Percentiles rank a stretch among this genome's conserved stretches.
Evolutionary conservation across 2,797 vertebrate species (phyloP).

Genomic region (Acipenser transmontanus): DNA sequence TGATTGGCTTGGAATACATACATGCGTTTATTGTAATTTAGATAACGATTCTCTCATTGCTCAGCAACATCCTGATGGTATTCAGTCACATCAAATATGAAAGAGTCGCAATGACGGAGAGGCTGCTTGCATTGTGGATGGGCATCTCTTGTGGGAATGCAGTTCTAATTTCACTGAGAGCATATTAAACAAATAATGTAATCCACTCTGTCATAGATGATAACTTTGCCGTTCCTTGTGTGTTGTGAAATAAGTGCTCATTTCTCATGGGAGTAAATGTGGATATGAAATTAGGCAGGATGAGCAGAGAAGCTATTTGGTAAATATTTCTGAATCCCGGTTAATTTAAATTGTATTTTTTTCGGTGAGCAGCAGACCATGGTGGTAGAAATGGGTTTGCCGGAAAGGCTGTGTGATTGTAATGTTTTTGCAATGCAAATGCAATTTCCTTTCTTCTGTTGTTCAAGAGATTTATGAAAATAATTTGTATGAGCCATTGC

Average conservation of each 20-base stretch:
- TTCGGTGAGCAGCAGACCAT: constrained; percentile 43
- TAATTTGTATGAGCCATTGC: constrained; percentile 49
- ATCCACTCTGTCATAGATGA: constrained; percentile 31
- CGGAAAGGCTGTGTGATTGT: constrained; percentile 16
- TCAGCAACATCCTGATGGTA: too few relatives aligned
- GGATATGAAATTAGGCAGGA: constrained; percentile 2
- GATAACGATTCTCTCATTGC: too few relatives aligned
- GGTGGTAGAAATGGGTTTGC: constrained; percentile 37
- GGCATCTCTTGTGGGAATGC: not conserved
- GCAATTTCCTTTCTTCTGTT: constrained; percentile 43
- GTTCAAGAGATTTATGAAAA: constrained; percentile 42
- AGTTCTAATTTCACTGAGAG: not conserved
- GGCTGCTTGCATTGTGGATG: not conserved
- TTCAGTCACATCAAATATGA: too few relatives aligned
- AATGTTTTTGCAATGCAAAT: constrained; percentile 60
- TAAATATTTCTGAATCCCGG: constrained; percentile 52
- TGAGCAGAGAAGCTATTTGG: constrained; percentile 19
- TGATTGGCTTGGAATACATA: too few relatives aligned
- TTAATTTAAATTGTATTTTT: constrained; percentile 60
- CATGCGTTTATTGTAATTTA: too few relatives aligned
- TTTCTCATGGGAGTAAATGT: constrained; percentile 28
- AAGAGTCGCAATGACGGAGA: too few relatives aligned
- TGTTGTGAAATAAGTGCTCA: constrained; percentile 23
- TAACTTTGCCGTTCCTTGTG: constrained; percentile 30
- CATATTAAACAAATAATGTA: constrained; percentile 1